Evolutionary conservation across 2,888 invertebrate species (phyloP), one percentile per base, ranked within the genome.

Genomic region (Odontothrips loti): DNA sequence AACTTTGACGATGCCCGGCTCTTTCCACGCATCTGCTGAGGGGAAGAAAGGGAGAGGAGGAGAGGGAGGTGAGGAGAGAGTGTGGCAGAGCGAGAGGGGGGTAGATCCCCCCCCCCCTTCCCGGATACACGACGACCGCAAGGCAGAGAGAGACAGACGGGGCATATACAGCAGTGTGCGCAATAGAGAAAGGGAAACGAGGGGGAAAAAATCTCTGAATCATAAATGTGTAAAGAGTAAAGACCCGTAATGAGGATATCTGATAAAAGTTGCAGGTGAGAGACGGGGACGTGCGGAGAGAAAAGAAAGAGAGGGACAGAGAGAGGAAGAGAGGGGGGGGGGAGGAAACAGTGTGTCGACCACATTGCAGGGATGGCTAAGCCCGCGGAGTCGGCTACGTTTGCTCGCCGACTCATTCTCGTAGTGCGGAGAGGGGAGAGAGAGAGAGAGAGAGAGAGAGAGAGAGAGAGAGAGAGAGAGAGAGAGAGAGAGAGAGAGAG

Each of bases 161-260:
- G 34, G 34, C 34, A 43, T 43, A 43, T 43, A 43, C 34, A 43
- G 80, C 27, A 80, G 80, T n/a, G 80, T 48, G 23, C 79, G 68
- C 68, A 27, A 27, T n/a, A 75, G 68, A 75, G 78, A 78, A 75
- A 68, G 80, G 29, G 75, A 78, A 75, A 47, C 80, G 47, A 68
- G 79, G 79, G 68, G 80, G 83, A 48, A 82, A 82, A 83, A 82
- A 82, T 82, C 80, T 82, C 82, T 79, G 82, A 47, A 80, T 86
- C 86, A 86, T 87, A 83, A 86, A 86, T 86, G 82, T 86, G 86
- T 86, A 85, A 87, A 81, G 83, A 83, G 84, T 85, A 85, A 86
- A 86, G 86, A 86, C 86, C 86, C 84, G 86, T 87, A 87, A 87
- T 86, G 86, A 87, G 86, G 84, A 86, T 85, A 86, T 86, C 86